phyloP scores from a whole-genome alignment of 2,888 invertebrate genomes.

The Helicoverpa assulta region DNA sequence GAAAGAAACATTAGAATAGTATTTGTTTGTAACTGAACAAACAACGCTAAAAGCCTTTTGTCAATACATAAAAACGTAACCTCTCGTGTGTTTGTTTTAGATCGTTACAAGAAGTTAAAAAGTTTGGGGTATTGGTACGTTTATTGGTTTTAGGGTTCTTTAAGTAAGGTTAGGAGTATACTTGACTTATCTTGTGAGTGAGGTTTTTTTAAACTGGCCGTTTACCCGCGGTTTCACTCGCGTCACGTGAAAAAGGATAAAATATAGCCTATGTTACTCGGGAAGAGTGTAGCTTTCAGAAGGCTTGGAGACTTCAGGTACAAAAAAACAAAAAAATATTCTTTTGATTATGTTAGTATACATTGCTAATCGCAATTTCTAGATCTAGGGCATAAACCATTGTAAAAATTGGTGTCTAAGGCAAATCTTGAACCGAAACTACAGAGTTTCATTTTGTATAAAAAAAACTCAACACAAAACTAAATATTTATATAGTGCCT shows the following conservation, averaged over 20 bases:
- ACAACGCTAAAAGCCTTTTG: slow-evolving; percentile 63
- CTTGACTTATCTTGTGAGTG: neutral
- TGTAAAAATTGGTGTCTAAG: neutral
- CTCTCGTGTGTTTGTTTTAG: slow-evolving; percentile 41
- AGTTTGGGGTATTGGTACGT: neutral
- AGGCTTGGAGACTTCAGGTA: too few species aligned
- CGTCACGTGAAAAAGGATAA: too few species aligned
- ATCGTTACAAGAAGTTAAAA: slow-evolving; percentile 15
- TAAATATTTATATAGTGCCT: neutral
- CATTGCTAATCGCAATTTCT: too few species aligned
- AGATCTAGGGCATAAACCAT: too few species aligned
- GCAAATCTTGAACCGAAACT: neutral
- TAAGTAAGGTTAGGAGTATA: neutral
- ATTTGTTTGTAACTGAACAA: slow-evolving; percentile 54
- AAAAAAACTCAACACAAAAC: neutral
- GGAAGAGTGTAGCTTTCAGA: too few species aligned
- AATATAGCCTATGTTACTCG: too few species aligned
- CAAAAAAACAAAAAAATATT: too few species aligned
- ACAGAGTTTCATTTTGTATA: neutral
- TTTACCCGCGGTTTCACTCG: too few species aligned
- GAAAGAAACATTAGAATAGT: slow-evolving; percentile 42
- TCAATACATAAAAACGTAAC: slow-evolving; percentile 59
- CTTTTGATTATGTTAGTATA: too few species aligned
- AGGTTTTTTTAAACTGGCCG: neutral
- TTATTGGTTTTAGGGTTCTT: slow-evolving; percentile 2